phyloP scores from a whole-genome alignment of 2,888 invertebrate genomes.

The Eupithecia insigniata region DNA sequence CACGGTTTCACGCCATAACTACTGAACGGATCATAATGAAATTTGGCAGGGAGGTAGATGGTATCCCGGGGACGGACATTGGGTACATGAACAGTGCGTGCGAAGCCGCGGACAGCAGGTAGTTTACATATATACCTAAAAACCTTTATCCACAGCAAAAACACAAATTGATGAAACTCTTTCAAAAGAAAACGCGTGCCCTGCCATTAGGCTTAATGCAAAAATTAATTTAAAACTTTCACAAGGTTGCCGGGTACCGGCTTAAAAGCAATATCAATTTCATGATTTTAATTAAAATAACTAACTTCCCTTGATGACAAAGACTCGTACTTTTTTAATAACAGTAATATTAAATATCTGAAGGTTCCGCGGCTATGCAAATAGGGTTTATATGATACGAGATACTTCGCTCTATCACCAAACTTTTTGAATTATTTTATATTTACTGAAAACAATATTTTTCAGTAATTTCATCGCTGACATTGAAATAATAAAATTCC shows the following conservation, averaged over 20 bases:
- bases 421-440: conserved; percentile 1
- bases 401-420: not conserved
- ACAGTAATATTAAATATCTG: conserved; percentile 78
- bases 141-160: conserved; percentile 6
- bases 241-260: conserved; percentile 77
- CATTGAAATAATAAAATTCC: not conserved
- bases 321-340: conserved; percentile 83
- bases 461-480: not conserved
- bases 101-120: too few relatives aligned
- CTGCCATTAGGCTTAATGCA: conserved; percentile 82
- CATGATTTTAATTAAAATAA: conserved; percentile 85
- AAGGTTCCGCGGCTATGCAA: conserved; percentile 40
- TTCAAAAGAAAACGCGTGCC: conserved; percentile 75
- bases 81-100: too few relatives aligned
- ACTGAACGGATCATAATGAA: too few relatives aligned
- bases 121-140: not conserved
- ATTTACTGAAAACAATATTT: not conserved
- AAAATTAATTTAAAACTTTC: conserved; percentile 84
- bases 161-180: conserved; percentile 73
- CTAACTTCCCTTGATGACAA: conserved; percentile 82
- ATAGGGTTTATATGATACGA: conserved; percentile 3
- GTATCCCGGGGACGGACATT: too few relatives aligned
- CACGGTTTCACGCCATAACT: too few relatives aligned
- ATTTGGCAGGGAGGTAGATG: too few relatives aligned
- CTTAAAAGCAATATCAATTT: conserved; percentile 84